A percentile compares a stretch with the other conserved stretches of the same genome.
These are phyloP conservation scores for Drosophila sp. DNA, from an alignment of 1,140 invertebrate genomes.

Conservation along the genomic window DNA sequence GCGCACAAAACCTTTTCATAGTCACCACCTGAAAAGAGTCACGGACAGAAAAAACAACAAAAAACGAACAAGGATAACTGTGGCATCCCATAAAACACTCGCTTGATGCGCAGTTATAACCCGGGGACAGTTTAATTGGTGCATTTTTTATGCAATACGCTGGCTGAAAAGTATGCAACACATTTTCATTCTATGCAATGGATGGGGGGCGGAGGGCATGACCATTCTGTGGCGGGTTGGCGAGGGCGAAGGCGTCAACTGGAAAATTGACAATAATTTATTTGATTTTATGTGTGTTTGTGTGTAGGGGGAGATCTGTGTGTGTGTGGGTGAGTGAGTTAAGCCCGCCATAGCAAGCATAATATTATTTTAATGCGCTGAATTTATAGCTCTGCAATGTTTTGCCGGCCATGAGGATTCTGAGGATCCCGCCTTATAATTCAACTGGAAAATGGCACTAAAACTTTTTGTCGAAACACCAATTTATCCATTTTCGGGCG, in stretches of 20 bases:
- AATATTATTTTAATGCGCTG: conserved; percentile 77
- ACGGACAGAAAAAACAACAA: conserved; percentile 41
- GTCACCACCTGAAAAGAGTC: conserved; percentile 53
- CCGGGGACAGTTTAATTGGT: conserved; percentile 83
- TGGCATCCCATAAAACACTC: conserved; percentile 76
- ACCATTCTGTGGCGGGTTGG: conserved; percentile 14
- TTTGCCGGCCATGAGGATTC: neutral
- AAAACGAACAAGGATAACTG: conserved; percentile 27
- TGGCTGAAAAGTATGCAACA: conserved; percentile 52
- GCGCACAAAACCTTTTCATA: conserved; percentile 24
- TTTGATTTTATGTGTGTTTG: conserved; percentile 60
- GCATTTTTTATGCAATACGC: conserved; percentile 72
- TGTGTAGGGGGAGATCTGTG: conserved; percentile 13
- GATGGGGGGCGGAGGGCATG: conserved; percentile 12
- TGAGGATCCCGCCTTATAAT: neutral
- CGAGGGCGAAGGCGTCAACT: conserved; percentile 47
- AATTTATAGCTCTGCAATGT: conserved; percentile 58
- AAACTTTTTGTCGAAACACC: neutral
- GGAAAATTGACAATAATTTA: conserved; percentile 82
- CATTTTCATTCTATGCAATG: conserved; percentile 28
- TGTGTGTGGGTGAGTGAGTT: conserved; percentile 34
- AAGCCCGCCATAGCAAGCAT: conserved; percentile 33
- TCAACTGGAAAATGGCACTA: neutral
- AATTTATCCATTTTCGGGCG: too few relatives aligned
- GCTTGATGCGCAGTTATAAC: conserved; percentile 79